Conservation (phyloP, 2,797 vertebrate species). For the Chelon labrosus region DNA sequence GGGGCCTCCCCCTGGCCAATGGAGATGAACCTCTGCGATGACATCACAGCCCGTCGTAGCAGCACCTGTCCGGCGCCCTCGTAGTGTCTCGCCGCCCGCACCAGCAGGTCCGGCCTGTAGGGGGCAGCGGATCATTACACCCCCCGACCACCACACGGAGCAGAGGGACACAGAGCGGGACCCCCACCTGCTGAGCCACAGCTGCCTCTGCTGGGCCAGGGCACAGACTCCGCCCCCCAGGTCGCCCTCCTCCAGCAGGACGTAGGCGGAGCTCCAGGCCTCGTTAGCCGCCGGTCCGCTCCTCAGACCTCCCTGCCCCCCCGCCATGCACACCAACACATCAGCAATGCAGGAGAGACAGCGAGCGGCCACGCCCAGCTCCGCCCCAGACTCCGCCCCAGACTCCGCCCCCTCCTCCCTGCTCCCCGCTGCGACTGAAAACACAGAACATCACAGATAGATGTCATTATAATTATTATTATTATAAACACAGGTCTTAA, state of each 20-base stretch:
- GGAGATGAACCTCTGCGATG: slow-evolving; percentile 87
- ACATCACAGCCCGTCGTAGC: slow-evolving; percentile 92
- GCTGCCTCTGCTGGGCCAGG: slow-evolving; percentile 85
- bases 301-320: slow-evolving; percentile 87
- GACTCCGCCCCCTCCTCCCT: slow-evolving; percentile 56
- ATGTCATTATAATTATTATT: too few relatives aligned
- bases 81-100: slow-evolving; percentile 94
- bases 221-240: slow-evolving; percentile 82
- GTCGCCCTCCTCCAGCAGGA: slow-evolving; percentile 85
- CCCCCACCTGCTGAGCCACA: slow-evolving; percentile 91
- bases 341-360: slow-evolving; percentile 93
- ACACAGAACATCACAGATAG: neutral
- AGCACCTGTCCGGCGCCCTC: slow-evolving; percentile 95
- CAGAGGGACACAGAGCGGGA: neutral
- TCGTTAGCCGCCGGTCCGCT: slow-evolving; percentile 94
- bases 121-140: neutral
- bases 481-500: too few relatives aligned
- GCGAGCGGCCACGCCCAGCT: slow-evolving; percentile 88
- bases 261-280: slow-evolving; percentile 89
- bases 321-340: slow-evolving; percentile 91
- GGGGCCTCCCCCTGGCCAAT: slow-evolving; percentile 76
- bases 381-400: slow-evolving; percentile 66
- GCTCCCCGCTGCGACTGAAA: slow-evolving; percentile 85
- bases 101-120: slow-evolving; percentile 89
- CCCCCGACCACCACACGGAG: fast-evolving